phyloP scores from a whole-genome alignment of 2,797 vertebrate species.

The Perodicticus potto region DNA sequence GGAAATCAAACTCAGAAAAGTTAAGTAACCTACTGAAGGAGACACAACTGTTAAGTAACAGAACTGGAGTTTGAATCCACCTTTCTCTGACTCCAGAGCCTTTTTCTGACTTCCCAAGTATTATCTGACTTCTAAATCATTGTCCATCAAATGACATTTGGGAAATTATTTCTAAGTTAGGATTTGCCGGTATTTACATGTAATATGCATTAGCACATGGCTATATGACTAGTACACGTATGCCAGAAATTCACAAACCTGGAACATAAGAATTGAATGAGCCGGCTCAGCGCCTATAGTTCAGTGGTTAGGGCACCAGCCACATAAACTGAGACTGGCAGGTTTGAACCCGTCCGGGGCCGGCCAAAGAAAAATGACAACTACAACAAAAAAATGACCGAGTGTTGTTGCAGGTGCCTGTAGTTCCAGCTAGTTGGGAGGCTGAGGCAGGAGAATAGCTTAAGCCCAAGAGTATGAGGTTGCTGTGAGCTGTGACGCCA shows the following conservation, averaged over 20 bases:
- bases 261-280: background rate
- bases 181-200: slow-evolving; percentile 20
- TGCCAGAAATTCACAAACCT: slow-evolving; percentile 41
- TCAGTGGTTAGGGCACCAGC: too few species aligned
- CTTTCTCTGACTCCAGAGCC: background rate
- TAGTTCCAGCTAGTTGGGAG: too few species aligned
- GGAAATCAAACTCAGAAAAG: slow-evolving; percentile 12
- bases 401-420: too few species aligned
- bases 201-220: background rate
- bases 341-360: too few species aligned
- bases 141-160: slow-evolving; percentile 6
- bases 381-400: too few species aligned
- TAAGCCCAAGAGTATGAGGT: too few species aligned
- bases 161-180: slow-evolving; percentile 1
- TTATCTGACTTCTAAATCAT: slow-evolving; percentile 19
- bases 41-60: background rate
- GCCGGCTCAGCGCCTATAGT: background rate
- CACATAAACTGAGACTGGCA: too few species aligned
- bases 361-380: too few species aligned
- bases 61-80: background rate
- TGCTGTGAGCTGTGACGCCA: too few species aligned
- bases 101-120: slow-evolving; percentile 1
- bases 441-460: too few species aligned
- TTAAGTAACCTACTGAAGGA: slow-evolving; percentile 41
- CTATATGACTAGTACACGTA: background rate